Evolutionary conservation across 2,797 vertebrate genomes (phyloP), one percentile per base, ranked within the genome.

Genomic region (Apogon hyalosoma): DNA sequence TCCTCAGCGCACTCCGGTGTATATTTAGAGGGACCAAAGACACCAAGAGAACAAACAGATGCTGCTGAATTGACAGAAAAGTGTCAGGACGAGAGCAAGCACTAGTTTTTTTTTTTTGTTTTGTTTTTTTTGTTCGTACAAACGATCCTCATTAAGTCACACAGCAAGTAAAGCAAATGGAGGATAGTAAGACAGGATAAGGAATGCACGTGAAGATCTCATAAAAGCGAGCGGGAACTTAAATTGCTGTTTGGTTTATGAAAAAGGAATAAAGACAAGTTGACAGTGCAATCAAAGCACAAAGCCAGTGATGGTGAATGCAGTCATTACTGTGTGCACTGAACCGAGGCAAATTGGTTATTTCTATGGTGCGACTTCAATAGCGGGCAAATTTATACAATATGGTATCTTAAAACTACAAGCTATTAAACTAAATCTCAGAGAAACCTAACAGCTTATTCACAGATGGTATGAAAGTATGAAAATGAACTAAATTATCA

Each of bases 211-310:
- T 65, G 56, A 55, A 61, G 48, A 40, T 51, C 61, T 63, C 36
- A 58, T 38, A 38, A 14, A 43, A 74, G 45, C 4, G 21, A 71
- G 57, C 18, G 10, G 31, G 36, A 16, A 62, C 33, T 62, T 75
- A 61, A 78, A 79, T 65, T 52, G 60, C 51, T 10, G 56, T 80
- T 80, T 75, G 75, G 82, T 82, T 81, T 55, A 50, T 73, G 47
- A 73, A 64, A 55, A 60, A 36, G 33, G 18, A 77, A 51, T 55
- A 59, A 49, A 6, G 49, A 65, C 51, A 39, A 67, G 57, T 64
- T 84, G 75, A 82, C 77, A 74, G 59, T 0, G 14, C 62, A 87
- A 83, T 83, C 79, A 78, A 78, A 79, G 75, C 76, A 48, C 74
- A 41, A 31, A 39, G 72, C 58, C 52, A 1, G 64, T 7, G 6